These are phyloP conservation scores for Cnemophilus loriae DNA, from an alignment of 2,113 vertebrate species.

Conservation along the genomic window DNA sequence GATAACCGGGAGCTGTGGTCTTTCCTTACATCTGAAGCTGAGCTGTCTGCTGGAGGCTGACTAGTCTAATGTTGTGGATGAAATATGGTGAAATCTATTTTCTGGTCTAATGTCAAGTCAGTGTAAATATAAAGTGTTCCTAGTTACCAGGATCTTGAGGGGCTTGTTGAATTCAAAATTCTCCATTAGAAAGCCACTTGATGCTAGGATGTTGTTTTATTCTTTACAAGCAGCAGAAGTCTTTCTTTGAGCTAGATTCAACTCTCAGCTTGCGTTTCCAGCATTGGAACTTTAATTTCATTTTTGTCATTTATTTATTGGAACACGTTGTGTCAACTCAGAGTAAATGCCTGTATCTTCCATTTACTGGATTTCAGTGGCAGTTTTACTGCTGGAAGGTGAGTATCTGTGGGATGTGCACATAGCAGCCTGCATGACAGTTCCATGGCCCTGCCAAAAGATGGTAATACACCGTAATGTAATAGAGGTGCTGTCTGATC, in stretches of 20 bases:
- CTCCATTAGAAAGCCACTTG: neutral
- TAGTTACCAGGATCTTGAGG: neutral
- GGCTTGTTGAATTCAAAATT: neutral
- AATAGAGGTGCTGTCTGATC: neutral
- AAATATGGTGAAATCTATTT: neutral
- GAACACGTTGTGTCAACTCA: neutral
- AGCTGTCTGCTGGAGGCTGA: neutral
- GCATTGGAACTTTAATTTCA: neutral
- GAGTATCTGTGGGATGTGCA: neutral
- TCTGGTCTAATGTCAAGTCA: neutral
- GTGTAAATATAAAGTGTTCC: neutral
- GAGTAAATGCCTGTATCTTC: neutral
- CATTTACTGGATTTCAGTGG: neutral
- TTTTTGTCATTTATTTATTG: neutral
- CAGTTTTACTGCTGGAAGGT: neutral
- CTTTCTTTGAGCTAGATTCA: neutral
- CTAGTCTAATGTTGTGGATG: neutral
- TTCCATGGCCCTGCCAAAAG: neutral
- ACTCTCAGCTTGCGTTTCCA: neutral
- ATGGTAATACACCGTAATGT: neutral
- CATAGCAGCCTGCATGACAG: neutral
- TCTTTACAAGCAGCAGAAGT: neutral
- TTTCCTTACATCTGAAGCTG: neutral
- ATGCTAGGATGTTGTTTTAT: neutral
- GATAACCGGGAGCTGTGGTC: neutral